phyloP scores from a whole-genome alignment of 2,888 invertebrate genomes.

The Copidosoma aretas region DNA sequence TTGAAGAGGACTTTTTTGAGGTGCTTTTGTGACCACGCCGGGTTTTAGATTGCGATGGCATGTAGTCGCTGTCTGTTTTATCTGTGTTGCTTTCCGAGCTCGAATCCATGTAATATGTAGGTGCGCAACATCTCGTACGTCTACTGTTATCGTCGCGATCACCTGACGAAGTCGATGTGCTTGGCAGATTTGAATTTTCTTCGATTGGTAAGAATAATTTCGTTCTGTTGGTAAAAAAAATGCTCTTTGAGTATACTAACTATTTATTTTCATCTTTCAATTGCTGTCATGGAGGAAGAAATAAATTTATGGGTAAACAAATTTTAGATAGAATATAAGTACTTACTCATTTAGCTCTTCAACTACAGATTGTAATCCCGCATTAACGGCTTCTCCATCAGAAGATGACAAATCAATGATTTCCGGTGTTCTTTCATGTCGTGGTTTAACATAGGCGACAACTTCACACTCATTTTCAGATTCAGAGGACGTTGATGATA shows the following conservation, averaged over 20 bases:
- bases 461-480: conserved; percentile 69
- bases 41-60: conserved; percentile 13
- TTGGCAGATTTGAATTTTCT: conserved; percentile 34
- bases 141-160: conserved; percentile 1
- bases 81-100: conserved; percentile 39
- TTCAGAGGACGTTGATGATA: conserved; percentile 58
- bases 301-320: too few relatives aligned
- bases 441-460: conserved; percentile 73
- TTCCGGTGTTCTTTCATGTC: conserved; percentile 72
- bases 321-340: too few relatives aligned
- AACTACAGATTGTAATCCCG: conserved; percentile 3
- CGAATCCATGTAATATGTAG: conserved; percentile 13
- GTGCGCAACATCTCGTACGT: conserved; percentile 19
- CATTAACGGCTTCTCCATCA: conserved; percentile 62
- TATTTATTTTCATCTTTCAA: not conserved
- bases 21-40: not conserved
- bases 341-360: conserved; percentile 24
- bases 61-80: conserved; percentile 47
- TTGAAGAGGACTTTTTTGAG: not conserved
- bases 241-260: not conserved
- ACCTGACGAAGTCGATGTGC: conserved; percentile 40
- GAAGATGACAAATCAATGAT: conserved; percentile 69
- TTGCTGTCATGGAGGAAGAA: not conserved
- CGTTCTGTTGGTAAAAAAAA: conserved; percentile 10
- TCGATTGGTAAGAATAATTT: not conserved